Percentiles rank a stretch among this genome's conserved stretches.
These are phyloP conservation scores for Schizopygopsis pylzovi DNA, from an alignment of 2,797 vertebrate species.

Conservation along the genomic window DNA sequence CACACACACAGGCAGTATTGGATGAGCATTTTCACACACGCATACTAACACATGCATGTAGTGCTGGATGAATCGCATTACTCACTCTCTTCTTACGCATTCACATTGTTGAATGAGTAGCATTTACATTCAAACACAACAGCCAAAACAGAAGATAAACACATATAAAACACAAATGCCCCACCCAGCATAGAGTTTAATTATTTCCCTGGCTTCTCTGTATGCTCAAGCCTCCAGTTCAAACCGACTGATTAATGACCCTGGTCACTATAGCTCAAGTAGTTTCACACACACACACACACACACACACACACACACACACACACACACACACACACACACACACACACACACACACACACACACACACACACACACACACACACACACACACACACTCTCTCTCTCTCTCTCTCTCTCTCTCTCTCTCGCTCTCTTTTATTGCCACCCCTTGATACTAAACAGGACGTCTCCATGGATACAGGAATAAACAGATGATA, in stretches of 20 bases:
- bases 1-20: not conserved
- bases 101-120: not conserved
- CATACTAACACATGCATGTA: not conserved
- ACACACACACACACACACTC: not conserved
- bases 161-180: slow-evolving; percentile 40
- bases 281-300: slow-evolving; percentile 25
- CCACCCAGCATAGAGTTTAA: slow-evolving; percentile 16
- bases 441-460: slow-evolving; percentile 82
- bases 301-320: not conserved
- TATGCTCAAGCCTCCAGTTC: slow-evolving; percentile 46
- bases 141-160: slow-evolving; percentile 28
- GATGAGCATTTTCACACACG: slow-evolving; percentile 15
- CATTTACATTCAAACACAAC: slow-evolving; percentile 21
- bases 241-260: slow-evolving; percentile 71
- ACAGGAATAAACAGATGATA: slow-evolving; percentile 88
- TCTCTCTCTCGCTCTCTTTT: slow-evolving; percentile 57
- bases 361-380: not conserved
- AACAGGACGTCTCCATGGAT: slow-evolving; percentile 82
- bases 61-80: slow-evolving; percentile 6
- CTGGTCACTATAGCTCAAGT: slow-evolving; percentile 73
- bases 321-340: too few species aligned
- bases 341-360: not conserved
- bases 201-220: not conserved
- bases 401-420: slow-evolving; percentile 34
- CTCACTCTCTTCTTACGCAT: not conserved